Conservation (phyloP, 2,113 vertebrate species). For the Porphyrio hochstetteri region DNA sequence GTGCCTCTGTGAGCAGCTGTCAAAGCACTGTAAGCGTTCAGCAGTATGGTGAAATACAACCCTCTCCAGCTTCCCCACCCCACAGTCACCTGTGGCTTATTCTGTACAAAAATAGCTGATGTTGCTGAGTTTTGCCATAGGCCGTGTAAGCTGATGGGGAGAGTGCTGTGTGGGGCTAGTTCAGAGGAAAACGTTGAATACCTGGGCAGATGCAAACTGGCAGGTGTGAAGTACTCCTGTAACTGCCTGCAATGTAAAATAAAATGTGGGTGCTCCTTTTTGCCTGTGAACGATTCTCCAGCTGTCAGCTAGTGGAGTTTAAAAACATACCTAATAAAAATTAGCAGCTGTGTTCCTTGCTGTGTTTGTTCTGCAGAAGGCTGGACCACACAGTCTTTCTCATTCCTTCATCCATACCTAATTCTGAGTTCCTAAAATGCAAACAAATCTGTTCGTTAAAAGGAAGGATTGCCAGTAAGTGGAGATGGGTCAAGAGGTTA, state of each 20-base stretch:
- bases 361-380: not conserved
- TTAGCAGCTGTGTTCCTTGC: not conserved
- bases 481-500: not conserved
- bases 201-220: slow-evolving; percentile 41
- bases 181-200: not conserved
- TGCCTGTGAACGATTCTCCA: not conserved
- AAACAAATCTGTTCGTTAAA: not conserved
- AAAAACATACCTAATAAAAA: not conserved
- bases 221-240: slow-evolving; percentile 56
- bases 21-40: not conserved
- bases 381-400: not conserved
- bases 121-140: slow-evolving; percentile 11
- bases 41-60: not conserved
- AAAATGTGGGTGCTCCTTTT: not conserved
- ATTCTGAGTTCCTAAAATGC: not conserved
- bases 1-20: slow-evolving; percentile 3
- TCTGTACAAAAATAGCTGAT: slow-evolving; percentile 9
- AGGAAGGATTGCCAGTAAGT: not conserved
- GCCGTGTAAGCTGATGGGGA: not conserved
- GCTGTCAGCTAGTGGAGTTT: not conserved
- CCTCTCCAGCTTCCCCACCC: not conserved
- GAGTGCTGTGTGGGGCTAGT: not conserved
- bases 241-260: not conserved
- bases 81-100: not conserved
- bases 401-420: not conserved